Evolutionary conservation across 2,113 vertebrate species (phyloP).

Genomic region (Carettochelys insculpta): DNA sequence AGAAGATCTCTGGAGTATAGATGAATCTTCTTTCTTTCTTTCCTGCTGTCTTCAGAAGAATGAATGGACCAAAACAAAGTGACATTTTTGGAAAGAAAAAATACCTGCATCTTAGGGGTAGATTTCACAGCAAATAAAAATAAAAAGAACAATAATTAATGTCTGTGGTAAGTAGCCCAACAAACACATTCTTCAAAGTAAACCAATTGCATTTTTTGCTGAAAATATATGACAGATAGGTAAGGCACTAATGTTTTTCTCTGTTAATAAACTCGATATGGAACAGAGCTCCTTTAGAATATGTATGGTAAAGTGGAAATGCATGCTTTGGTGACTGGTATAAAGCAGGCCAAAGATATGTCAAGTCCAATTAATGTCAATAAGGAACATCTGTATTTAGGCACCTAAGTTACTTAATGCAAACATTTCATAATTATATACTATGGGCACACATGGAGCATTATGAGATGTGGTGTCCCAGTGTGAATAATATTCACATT

Average conservation of each 20-base stretch:
- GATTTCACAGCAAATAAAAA: conserved; percentile 58
- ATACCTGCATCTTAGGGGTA: neutral
- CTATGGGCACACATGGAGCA: conserved; percentile 76
- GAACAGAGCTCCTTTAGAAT: conserved; percentile 79
- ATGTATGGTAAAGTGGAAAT: conserved; percentile 71
- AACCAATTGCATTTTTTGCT: conserved; percentile 71
- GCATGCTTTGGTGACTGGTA: conserved; percentile 72
- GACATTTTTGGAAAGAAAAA: conserved; percentile 12
- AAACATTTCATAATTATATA: conserved; percentile 84
- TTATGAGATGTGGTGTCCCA: conserved; percentile 82
- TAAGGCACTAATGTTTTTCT: conserved; percentile 62
- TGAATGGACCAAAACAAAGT: conserved; percentile 19
- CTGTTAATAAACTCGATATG: conserved; percentile 71
- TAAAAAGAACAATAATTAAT: conserved; percentile 51
- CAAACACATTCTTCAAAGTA: conserved; percentile 38
- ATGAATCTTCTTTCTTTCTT: rapidly evolving
- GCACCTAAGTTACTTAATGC: conserved; percentile 81
- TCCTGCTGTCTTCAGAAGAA: neutral
- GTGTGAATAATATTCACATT: conserved; percentile 83
- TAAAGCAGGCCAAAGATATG: conserved; percentile 83
- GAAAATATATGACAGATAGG: conserved; percentile 69
- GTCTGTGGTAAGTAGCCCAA: conserved; percentile 21
- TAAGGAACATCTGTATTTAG: conserved; percentile 85
- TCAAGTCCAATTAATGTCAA: conserved; percentile 85
- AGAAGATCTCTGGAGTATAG: no score